Base-by-base conservation (phyloP, 2,797 vertebrate species). In the Typhlichthys eigenmanni region DNA sequence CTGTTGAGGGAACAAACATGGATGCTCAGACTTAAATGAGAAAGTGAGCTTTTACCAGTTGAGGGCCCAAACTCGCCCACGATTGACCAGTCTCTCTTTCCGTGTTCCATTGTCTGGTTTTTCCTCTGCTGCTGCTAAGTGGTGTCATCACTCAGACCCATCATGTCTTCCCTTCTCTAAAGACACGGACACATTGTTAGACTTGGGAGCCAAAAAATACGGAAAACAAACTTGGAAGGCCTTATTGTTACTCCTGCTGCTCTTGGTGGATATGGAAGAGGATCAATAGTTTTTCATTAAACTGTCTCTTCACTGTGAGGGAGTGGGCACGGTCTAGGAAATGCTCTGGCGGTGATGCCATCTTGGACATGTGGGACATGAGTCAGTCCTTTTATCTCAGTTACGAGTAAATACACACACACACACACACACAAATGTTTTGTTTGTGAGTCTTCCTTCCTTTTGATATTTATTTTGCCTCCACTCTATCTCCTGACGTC, bases 281-380 rank as follows among this genome's bases (percentile, higher is more conserved):
- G 82, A 90, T 91, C 86, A 38, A 90, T 90, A 84, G 77, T 81
- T 88, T 88, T 88, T 88, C 85, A 88, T 90, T 87, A 89, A 86
- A 80, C 75, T 76, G 83, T 81, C 84, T 82, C 65, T 62, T 82
- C 69, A 48, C 55, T 76, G 64, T 71, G 72, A 77, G 74, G 67
- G 10, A 72, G 66, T 53, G 54, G 60, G 66, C 68, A 56, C 66
- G 50, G 71, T 67, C 67, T 60, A 14, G 3, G 69, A 72, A 85
- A 75, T 62, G 55, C 70, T 76, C 24, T 10, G 58, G 62, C 54
- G 57, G n/a, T 63, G 62, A 63, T 43, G 43, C 55, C 24, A 51
- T 51, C 54, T 10, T 43, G 38, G 38, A 43, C 38, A 43, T 43
- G 38, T 43, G 38, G 38, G 38, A 43, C 38, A 8, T 43, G 38